Conservation (phyloP, 2,113 vertebrate genomes). For the Ceuthmochares aereus region DNA sequence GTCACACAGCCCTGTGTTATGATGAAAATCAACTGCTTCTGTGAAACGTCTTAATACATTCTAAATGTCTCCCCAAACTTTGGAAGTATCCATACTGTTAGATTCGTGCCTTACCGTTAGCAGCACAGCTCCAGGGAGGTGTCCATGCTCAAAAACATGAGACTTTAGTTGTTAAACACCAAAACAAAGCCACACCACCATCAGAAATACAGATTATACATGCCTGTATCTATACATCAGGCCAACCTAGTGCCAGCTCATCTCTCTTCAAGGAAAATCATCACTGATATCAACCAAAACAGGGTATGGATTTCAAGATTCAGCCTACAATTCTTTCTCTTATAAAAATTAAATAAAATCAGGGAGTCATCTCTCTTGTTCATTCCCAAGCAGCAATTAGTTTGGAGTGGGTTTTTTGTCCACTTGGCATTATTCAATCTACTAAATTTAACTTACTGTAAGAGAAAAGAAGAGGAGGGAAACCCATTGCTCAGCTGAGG, state of each 20-base stretch:
- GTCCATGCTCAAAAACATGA: neutral
- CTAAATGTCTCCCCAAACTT: neutral
- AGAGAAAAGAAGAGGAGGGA: neutral
- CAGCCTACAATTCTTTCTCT: neutral
- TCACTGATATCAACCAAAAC: neutral
- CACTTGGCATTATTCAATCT: neutral
- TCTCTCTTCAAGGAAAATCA: neutral
- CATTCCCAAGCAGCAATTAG: neutral
- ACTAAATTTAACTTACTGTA: neutral
- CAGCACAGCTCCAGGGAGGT: neutral
- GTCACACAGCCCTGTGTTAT: neutral
- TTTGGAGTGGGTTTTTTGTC: neutral
- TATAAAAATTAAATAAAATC: neutral
- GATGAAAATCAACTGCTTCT: neutral
- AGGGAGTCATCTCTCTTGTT: neutral
- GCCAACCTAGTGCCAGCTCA: neutral
- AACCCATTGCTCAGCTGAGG: neutral
- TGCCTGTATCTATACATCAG: neutral
- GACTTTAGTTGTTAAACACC: neutral
- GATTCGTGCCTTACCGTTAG: neutral
- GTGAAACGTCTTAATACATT: neutral
- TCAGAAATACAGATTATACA: neutral
- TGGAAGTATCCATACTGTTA: neutral
- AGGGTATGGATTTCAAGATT: neutral
- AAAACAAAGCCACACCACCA: neutral